phyloP scores from a whole-genome alignment of 1,140 invertebrate species.

The Papilio aristodemus region DNA sequence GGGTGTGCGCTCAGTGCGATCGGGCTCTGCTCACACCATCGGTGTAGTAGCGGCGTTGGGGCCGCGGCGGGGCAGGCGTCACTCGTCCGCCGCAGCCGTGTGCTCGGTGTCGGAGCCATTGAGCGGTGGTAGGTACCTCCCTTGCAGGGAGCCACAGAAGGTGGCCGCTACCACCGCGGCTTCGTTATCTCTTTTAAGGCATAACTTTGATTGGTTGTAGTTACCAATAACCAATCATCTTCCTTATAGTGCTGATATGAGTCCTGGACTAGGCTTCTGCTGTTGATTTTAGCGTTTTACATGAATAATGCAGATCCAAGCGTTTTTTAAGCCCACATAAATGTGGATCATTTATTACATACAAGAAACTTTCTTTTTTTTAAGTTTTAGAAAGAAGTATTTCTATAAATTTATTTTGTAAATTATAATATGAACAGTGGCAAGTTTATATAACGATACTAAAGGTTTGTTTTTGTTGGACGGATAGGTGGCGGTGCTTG shows the following conservation, averaged over 20 bases:
- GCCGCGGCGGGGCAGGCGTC: background rate
- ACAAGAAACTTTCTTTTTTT: too few species aligned
- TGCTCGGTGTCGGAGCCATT: background rate
- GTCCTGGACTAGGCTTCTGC: too few species aligned
- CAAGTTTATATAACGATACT: background rate
- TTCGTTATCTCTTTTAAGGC: background rate
- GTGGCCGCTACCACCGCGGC: conserved; percentile 15
- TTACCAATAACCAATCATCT: too few species aligned
- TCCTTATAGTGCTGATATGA: too few species aligned
- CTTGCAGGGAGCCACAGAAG: conserved; percentile 5
- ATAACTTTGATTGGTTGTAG: too few species aligned
- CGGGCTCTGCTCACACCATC: conserved; percentile 4
- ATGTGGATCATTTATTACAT: too few species aligned
- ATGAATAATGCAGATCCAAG: too few species aligned
- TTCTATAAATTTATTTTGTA: too few species aligned
- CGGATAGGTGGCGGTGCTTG: conserved; percentile 40
- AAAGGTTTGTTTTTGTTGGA: background rate
- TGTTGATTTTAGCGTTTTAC: too few species aligned
- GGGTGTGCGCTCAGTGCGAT: conserved; percentile 7
- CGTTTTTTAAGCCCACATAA: too few species aligned
- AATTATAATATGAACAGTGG: too few species aligned
- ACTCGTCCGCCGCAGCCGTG: background rate
- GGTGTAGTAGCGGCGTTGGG: background rate
- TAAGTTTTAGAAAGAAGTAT: too few species aligned
- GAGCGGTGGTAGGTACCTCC: conserved; percentile 20